Conservation (phyloP, 2,888 invertebrate species). For the Metellina segmentata region DNA sequence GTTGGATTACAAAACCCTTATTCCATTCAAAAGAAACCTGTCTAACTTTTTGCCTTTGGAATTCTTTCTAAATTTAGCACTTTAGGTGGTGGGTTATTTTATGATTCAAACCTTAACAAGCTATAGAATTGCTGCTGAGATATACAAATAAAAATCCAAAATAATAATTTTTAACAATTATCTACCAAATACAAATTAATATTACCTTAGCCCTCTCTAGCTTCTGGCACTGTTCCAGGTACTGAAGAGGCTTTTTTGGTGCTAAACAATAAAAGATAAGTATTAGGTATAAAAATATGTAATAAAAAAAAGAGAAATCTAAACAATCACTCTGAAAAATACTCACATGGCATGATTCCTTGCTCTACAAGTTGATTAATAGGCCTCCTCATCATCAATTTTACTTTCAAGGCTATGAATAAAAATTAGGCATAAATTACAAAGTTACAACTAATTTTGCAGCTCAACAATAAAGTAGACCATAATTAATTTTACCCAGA, state of each 20-base stretch:
- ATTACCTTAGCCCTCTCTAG: conserved; percentile 90
- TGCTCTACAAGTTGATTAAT: conserved; percentile 97
- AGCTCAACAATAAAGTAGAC: too few relatives aligned
- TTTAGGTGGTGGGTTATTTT: too few relatives aligned
- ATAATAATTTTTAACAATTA: not conserved
- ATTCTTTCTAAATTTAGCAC: too few relatives aligned
- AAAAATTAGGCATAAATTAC: too few relatives aligned
- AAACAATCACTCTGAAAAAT: not conserved
- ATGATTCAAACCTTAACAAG: too few relatives aligned
- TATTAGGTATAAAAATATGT: conserved; percentile 2
- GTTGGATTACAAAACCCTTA: too few relatives aligned
- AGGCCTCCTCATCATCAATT: conserved; percentile 95
- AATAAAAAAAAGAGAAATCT: not conserved
- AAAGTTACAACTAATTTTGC: too few relatives aligned
- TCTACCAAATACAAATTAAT: not conserved
- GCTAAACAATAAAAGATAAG: conserved; percentile 84
- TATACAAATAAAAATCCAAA: too few relatives aligned
- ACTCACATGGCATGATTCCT: conserved; percentile 99
- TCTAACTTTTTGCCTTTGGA: too few relatives aligned
- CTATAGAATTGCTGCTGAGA: too few relatives aligned
- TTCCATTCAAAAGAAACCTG: too few relatives aligned
- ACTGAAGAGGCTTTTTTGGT: conserved; percentile 95
- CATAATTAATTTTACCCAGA: too few relatives aligned
- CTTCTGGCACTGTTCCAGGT: conserved; percentile 96
- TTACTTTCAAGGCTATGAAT: conserved; percentile 95